Base-by-base conservation (phyloP, 2,113 vertebrate species). In the Oreotrochilus melanogaster region DNA sequence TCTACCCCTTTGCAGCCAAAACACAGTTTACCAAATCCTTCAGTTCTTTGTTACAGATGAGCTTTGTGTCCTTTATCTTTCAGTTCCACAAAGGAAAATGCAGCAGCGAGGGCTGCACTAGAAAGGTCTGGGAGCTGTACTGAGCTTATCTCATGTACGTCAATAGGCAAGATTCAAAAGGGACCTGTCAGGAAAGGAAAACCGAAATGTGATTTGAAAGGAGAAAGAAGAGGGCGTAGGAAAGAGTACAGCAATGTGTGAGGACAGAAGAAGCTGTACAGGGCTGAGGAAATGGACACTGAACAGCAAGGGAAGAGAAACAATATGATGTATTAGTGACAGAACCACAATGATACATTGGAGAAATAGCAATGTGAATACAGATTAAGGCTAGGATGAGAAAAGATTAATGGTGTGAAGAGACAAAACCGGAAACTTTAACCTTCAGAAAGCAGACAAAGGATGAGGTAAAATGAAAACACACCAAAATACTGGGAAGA, bases 121-220 rank as follows among this genome's bases (percentile, higher is more conserved):
- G 61, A 95, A 94, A 81, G 70, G 67, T 93, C 82, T 93, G 73
- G 73, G 89, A 93, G 65, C 58, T 57, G 76, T 96, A 79, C 87
- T 73, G 91, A 95, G 86, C 89, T 92, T 89, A 79, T 80, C 80
- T 89, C 17, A 3, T 12, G 22, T 88, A 88, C 31, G 45, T 75
- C 75, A 83, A 39, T 11, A 76, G 85, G 37, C 53, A 89, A 94
- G 92, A 95, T 91, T 90, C 82, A 92, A 97, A 96, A 81, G 27
- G 23, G 75, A 92, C 88, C 25, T 45, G 7, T 47, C 76, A 64
- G 75, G 82, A 80, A 92, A 92, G 64, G 72, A 89, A 91, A 78
- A 71, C 65, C 27, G 13, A 96, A 88, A 96, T 67, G 74, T 93
- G 89, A 95, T 53, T 88, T 89, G 31, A 95, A 95, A 86, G 74